These are phyloP conservation scores for Bombus confusus DNA, from an alignment of 1,140 invertebrate species.

Conservation along the genomic window DNA sequence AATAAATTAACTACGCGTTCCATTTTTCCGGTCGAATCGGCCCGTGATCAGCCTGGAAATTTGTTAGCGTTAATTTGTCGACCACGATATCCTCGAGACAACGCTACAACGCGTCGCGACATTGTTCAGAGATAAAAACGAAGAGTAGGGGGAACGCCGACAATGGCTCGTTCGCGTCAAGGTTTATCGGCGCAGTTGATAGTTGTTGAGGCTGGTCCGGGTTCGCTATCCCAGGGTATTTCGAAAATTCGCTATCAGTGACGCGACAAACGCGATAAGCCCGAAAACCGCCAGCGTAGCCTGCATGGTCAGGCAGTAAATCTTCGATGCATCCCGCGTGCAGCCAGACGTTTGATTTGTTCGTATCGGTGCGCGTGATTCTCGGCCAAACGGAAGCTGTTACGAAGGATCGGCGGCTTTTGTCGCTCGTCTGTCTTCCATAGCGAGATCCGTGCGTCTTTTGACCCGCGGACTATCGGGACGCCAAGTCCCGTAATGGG, in stretches of 20 bases:
- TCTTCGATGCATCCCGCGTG: background rate
- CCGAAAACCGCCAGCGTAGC: background rate
- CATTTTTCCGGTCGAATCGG: background rate
- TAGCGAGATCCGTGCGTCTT: background rate
- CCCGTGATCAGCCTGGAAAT: background rate
- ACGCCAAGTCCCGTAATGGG: no score
- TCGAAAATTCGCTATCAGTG: constrained; percentile 16
- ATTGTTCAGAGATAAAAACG: background rate
- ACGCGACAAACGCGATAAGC: constrained; percentile 17
- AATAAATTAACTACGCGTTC: background rate
- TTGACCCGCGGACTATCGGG: no score
- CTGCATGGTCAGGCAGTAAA: background rate
- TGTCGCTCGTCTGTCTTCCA: background rate
- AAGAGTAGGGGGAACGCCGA: background rate
- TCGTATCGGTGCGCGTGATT: background rate
- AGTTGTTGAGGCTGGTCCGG: background rate
- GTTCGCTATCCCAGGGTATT: background rate
- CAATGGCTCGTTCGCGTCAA: constrained; percentile 3
- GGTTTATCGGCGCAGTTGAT: constrained; percentile 11
- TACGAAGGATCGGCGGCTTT: background rate
- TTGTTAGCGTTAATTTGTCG: background rate
- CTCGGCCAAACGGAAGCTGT: background rate
- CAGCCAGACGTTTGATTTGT: background rate
- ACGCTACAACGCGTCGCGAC: no score
- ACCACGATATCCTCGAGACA: background rate